Evolutionary conservation across 1,140 invertebrate species (phyloP).

Genomic region (Idris sp.): DNA sequence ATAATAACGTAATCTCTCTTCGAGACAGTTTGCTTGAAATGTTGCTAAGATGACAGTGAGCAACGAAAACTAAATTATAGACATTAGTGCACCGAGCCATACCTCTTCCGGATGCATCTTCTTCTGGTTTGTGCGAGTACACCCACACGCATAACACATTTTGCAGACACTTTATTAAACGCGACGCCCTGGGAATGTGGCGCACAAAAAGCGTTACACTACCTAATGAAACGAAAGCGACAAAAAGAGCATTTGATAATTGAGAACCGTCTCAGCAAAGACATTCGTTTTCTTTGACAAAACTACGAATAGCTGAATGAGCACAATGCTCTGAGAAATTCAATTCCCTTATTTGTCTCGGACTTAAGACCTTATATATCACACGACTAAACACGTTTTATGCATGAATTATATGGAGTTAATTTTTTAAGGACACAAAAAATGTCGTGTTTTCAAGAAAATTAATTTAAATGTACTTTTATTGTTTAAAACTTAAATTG

Average conservation of each 20-base stretch:
- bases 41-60: constrained; percentile 51
- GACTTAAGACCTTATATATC: too few relatives aligned
- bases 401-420: too few relatives aligned
- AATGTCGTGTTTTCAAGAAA: too few relatives aligned
- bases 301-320: constrained; percentile 5
- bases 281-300: constrained; percentile 23
- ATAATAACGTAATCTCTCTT: constrained; percentile 54
- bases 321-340: constrained; percentile 25
- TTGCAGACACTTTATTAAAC: constrained; percentile 47
- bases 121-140: constrained; percentile 21
- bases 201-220: constrained; percentile 22
- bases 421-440: too few relatives aligned
- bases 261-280: constrained; percentile 18
- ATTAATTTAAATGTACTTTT: too few relatives aligned
- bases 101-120: constrained; percentile 20
- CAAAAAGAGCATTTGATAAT: constrained; percentile 40
- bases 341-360: constrained; percentile 45
- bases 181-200: constrained; percentile 20
- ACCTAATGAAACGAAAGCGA: constrained; percentile 28
- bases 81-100: constrained; percentile 39
- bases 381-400: too few relatives aligned
- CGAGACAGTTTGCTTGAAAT: constrained; percentile 42
- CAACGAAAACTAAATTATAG: constrained; percentile 57
- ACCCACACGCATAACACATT: constrained; percentile 34
- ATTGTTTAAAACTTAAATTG: too few relatives aligned